Evolutionary conservation across 2,797 vertebrate species (phyloP), one percentile per base, ranked within the genome.

Genomic region (Anomalospiza imberbis): DNA sequence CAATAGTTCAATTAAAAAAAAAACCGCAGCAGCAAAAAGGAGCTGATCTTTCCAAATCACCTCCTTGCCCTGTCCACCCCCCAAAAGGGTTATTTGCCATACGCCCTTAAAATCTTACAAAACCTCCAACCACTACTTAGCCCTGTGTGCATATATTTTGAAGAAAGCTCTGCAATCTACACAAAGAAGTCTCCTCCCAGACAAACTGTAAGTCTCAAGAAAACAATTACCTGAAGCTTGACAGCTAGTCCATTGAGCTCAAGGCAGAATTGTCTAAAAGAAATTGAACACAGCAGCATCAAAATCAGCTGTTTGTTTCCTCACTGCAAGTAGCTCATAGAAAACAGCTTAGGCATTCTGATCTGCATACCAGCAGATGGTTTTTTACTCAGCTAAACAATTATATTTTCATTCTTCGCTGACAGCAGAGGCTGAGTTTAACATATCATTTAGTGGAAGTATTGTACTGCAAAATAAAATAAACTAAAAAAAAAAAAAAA

Each of bases 191-290:
- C 44, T 73, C 50, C 38, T 86, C 44, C n/a, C 54, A 51, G 32
- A 53, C 31, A 65, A n/a, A 77, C 54, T 13, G 9, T 6, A 62
- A 74, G 58, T 22, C 75, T 8, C 38, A 83, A 80, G 62, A 71
- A 61, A 96, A 78, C 6, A 68, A 93, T 97, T 98, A 99, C 99
- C 99, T 99, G 99, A 96, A 99, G 98, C 97, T 99, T 99, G 77
- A 99, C 99, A 83, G 99, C 99, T 93, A 99, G 97, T 96, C 99
- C 99, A 93, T 99, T 99, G 77, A 99, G 99, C 96, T 99, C 99
- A 96, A 99, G 98, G 94, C 99, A 99, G 97, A 99, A 99, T 51
- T 99, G 99, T 97, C 99, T 99, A 95, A 85, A 96, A 94, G 58
- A 89, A 82, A 97, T 82, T 20, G 89, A 97, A 96, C 63, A 97